Base-by-base conservation (phyloP, 2,797 vertebrate species). In the Hapalemur alaotrensis region DNA sequence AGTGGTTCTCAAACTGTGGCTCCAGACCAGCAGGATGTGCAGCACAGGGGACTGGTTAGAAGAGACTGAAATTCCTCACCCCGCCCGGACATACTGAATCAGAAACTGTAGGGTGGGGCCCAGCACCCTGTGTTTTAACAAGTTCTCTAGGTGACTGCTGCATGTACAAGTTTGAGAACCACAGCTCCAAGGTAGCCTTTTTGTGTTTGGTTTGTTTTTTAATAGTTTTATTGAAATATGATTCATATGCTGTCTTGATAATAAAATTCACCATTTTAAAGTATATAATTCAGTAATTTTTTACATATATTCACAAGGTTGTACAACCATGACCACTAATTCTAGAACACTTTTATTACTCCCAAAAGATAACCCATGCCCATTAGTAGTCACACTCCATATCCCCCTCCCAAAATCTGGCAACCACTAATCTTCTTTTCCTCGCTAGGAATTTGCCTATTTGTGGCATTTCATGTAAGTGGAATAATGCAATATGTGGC, bases 41-140 rank as follows among this genome's bases (percentile, higher is more conserved):
- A 0, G 3, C 28, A 5, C 7, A 2, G 23, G 18, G 88, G 35
- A 17, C 25, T 32, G 1, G 14, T n/a, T 5, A 35, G 76, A 87
- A 32, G 81, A 80, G 30, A 28, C 2, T 1, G 38, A 6, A 3
- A n/a, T 59, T 65, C n/a, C 63, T 1, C 20, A 79, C 20, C 67
- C 82, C 14, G 4, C 32, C 48, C 15, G 23, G 75, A 43, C 25
- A 86, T 46, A 9, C n/a, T 9, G 23, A 23, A 2, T 57, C 63
- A 25, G 38, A 67, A 76, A 4, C 38, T 1, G 7, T 1, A 1
- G 14, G 5, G 28, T 0, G 8, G 38, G 1, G 1, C 32, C 43
- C 20, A 4, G 86, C 32, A 22, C 1, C 32, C 25, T 17, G 32
- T 17, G 46, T 48, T 59, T n/a, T 25, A 50, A 46, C 69, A 48